Evolutionary conservation across 2,888 invertebrate species (phyloP), one percentile per base, ranked within the genome.

Genomic region (Lepidochitona cinerea): DNA sequence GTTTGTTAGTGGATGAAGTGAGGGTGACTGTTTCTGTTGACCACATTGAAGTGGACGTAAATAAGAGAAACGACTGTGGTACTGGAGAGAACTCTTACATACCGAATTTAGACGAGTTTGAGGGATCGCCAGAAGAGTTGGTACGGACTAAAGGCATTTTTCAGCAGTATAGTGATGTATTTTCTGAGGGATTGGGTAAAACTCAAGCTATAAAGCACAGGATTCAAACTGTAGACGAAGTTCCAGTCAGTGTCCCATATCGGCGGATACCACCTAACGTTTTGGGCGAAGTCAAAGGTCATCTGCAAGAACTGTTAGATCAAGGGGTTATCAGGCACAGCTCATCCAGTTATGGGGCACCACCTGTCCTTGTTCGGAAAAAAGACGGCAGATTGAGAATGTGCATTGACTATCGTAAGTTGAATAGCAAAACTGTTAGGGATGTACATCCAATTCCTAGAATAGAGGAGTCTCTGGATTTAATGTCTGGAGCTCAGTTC

Each of bases 361-460:
- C 79, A 26, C 79, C 81, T 1, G 79, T 78, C 18, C n/a, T 79
- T 9, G 75, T 81, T 0, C 1, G 67, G 9, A 81, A 81, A 68
- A 79, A 76, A 41, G 76, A 79, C 37, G n/a, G n/a, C n/a, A n/a
- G n/a, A n/a, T n/a, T n/a, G n/a, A n/a, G n/a, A n/a, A n/a, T n/a
- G 79, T 75, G 76, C 29, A 69, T 77, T 0, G 77, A 77, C 54
- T 77, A 75, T 36, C n/a, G 79, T 14, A 59, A 68, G 35, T 49
- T 78, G 7, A 80, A 80, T 54, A 49, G 65, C n/a, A 79, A 76
- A 35, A 78, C 77, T 0, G 37, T 9, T 74, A 77, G 35, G 78
- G n/a, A n/a, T n/a, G n/a, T n/a, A n/a, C n/a, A n/a, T n/a, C n/a
- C n/a, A n/a, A n/a, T n/a, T n/a, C n/a, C n/a, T n/a, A n/a, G n/a